These are phyloP conservation scores for Ginglymostoma cirratum DNA, from an alignment of 2,113 vertebrate genomes.

Conservation along the genomic window DNA sequence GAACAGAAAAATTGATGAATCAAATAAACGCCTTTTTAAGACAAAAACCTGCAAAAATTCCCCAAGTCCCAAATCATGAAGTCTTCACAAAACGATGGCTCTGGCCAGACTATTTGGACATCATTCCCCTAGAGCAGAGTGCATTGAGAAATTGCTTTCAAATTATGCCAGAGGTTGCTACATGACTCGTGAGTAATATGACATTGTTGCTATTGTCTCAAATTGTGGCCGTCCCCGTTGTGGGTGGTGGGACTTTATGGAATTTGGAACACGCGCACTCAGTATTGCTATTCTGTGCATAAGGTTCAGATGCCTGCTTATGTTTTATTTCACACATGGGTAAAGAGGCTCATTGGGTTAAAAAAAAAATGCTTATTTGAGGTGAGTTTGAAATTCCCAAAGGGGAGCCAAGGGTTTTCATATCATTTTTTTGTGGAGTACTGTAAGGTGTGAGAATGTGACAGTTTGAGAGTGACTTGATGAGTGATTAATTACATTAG, in stretches of 20 bases:
- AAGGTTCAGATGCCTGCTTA: neutral
- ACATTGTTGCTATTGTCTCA: neutral
- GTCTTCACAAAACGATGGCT: neutral
- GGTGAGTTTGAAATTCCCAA: neutral
- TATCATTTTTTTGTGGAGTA: neutral
- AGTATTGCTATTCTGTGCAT: neutral
- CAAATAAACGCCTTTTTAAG: neutral
- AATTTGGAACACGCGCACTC: neutral
- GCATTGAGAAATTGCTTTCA: neutral
- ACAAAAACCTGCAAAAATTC: neutral
- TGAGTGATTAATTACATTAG: neutral
- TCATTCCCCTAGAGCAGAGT: neutral
- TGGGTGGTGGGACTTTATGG: no score
- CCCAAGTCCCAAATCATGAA: neutral
- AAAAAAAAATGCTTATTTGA: neutral
- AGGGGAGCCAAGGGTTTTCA: neutral
- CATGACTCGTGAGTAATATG: neutral
- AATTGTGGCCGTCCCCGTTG: neutral
- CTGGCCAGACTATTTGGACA: neutral
- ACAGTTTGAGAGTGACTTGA: neutral
- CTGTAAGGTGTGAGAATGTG: neutral
- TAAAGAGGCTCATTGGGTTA: neutral
- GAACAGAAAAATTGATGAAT: neutral
- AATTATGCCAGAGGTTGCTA: neutral
- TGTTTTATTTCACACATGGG: neutral